Percentiles rank a stretch among this genome's conserved stretches.
Evolutionary conservation across 2,888 invertebrate species (phyloP).

Genomic region (Cataglyphis rosenhaueri): DNA sequence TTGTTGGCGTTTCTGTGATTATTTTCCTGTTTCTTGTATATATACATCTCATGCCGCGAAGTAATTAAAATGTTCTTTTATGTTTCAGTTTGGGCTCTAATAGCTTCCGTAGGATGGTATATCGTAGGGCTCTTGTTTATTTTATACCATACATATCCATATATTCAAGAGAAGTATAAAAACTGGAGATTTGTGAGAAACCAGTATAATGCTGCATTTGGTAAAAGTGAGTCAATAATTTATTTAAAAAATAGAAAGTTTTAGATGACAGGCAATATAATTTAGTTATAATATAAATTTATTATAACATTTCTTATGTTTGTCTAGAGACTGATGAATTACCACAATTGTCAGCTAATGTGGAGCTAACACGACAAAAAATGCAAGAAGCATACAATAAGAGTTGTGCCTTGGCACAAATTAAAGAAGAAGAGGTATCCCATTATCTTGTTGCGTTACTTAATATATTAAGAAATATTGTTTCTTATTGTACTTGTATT

Average conservation of each 20-base stretch:
- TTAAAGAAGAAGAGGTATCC: constrained; percentile 43
- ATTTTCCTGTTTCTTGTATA: background rate
- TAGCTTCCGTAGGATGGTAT: constrained; percentile 85
- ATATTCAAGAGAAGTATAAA: constrained; percentile 80
- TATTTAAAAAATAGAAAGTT: background rate
- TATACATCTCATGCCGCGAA: background rate
- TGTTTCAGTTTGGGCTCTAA: constrained; percentile 69
- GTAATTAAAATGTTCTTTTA: background rate
- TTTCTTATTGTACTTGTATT: background rate
- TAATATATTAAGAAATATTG: background rate
- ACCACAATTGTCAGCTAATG: constrained; percentile 79
- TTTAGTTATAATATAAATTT: background rate
- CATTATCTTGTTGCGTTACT: background rate
- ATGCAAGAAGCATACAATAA: constrained; percentile 85
- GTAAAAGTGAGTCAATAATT: constrained; percentile 83
- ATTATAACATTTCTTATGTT: background rate
- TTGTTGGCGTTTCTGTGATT: background rate
- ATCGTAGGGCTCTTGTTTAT: constrained; percentile 78
- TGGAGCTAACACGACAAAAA: constrained; percentile 83
- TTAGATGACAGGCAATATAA: background rate
- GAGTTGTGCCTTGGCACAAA: constrained; percentile 36
- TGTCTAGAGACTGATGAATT: constrained; percentile 85
- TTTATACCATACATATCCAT: constrained; percentile 82
- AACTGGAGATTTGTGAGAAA: constrained; percentile 81
- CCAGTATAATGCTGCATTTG: constrained; percentile 85